A percentile compares a stretch with the other conserved stretches of the same genome.
phyloP scores from a whole-genome alignment of 2,113 vertebrate species.

The Tauraco erythrolophus region DNA sequence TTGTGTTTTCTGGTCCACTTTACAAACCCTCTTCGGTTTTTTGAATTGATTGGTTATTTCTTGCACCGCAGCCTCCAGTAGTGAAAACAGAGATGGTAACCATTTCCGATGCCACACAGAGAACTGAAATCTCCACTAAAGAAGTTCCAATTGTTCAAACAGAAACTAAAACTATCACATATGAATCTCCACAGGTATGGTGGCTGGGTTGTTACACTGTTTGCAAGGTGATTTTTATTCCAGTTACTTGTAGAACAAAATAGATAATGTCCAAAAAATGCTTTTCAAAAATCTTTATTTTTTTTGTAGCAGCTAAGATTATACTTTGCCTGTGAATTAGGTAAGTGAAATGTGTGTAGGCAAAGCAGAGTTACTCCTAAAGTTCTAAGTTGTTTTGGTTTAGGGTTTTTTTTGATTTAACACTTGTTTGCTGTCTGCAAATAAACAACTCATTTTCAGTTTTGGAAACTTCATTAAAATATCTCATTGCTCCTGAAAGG shows the following conservation, averaged over 20 bases:
- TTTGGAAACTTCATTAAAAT: neutral
- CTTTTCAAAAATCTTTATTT: neutral
- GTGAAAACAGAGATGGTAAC: constrained; percentile 99
- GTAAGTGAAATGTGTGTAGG: neutral
- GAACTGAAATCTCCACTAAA: constrained; percentile 97
- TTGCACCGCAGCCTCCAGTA: constrained; percentile 90
- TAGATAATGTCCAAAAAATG: neutral
- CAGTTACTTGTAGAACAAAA: neutral
- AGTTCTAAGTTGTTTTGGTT: neutral
- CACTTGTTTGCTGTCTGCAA: neutral
- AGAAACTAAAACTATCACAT: constrained; percentile 99
- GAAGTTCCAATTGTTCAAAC: constrained; percentile 99
- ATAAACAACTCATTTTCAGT: neutral
- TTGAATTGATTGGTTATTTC: constrained; percentile 73
- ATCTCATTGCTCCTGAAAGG: neutral
- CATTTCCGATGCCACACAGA: constrained; percentile 97
- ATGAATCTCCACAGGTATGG: constrained; percentile 94
- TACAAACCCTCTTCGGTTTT: neutral
- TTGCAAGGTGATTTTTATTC: neutral
- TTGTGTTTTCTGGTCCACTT: constrained; percentile 1
- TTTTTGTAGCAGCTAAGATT: neutral
- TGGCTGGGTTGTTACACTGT: neutral
- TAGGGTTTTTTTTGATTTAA: neutral
- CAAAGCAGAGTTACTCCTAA: neutral
- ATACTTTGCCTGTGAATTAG: neutral